Base-by-base conservation (phyloP, 2,797 vertebrate species). In the Aythya fuligula region DNA sequence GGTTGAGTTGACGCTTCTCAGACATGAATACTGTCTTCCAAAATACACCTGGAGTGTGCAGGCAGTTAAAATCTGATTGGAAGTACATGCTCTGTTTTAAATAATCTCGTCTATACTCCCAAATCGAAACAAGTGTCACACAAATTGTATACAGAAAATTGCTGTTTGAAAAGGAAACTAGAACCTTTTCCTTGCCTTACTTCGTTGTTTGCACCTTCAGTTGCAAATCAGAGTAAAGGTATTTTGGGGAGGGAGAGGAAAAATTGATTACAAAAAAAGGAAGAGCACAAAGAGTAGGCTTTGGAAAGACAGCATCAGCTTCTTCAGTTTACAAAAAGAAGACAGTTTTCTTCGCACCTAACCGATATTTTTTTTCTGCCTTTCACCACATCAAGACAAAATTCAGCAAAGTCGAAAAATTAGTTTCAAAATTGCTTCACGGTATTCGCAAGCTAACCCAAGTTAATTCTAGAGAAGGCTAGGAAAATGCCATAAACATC, bases 1-100 rank as follows among this genome's bases (percentile, higher is more conserved):
- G 84, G 81, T 78, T 87, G 93, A 90, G 54, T 51, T 96, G 77
- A 90, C 54, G 19, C 69, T 93, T 93, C 85, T 93, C 86, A 94
- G 91, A 93, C 75, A 83, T 75, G 58, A 95, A 71, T 93, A 87
- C 96, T 95, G 94, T 93, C 93, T 94, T 96, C 94, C 94, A 94
- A 61, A 95, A 92, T 90, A 87, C 36, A 93, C 92, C 90, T 93
- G 94, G 86, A 72, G 80, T 87, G 85, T 32, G 56, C 84, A 95
- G 86, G 69, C 88, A 83, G 61, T 77, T 89, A 91, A 87, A 90
- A 83, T 65, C 53, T 62, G 43, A 90, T 89, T 89, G 81, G 93
- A 95, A 96, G 66, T 94, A 79, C 19, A 43, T 94, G 61, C 57
- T 93, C 56, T 91, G 24, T 87, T 94, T 77, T 85, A 85, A 85